Evolutionary conservation across 2,797 vertebrate genomes (phyloP).

Genomic region (Epinephelus malabaricus): DNA sequence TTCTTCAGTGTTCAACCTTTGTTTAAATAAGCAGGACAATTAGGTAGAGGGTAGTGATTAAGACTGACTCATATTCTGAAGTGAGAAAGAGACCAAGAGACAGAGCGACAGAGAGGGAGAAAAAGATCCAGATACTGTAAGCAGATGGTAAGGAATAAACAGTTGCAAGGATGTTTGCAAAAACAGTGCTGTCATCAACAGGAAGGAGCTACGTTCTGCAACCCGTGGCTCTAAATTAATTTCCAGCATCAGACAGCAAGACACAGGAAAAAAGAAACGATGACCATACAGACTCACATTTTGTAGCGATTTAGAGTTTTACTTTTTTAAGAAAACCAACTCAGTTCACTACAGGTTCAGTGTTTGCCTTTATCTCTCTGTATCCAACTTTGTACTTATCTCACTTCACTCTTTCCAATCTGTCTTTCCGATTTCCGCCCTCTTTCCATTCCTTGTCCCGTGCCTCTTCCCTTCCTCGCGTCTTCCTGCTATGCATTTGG

Average conservation of each 20-base stretch:
- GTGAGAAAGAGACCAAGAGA: background rate
- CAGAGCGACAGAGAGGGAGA: background rate
- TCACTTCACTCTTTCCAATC: background rate
- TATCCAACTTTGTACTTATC: slow-evolving; percentile 7
- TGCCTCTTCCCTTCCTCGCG: slow-evolving; percentile 22
- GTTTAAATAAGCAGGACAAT: background rate
- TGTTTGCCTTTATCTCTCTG: background rate
- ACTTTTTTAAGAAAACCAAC: background rate
- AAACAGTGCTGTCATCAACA: slow-evolving; percentile 20
- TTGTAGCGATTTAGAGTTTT: background rate
- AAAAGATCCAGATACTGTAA: background rate
- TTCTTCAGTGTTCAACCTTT: background rate
- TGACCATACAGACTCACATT: background rate
- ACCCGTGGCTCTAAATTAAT: slow-evolving; percentile 21
- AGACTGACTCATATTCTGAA: slow-evolving; percentile 9
- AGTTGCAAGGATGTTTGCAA: slow-evolving; percentile 19
- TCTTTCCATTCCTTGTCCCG: slow-evolving; percentile 12
- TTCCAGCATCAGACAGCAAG: slow-evolving; percentile 8
- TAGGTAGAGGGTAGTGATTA: background rate
- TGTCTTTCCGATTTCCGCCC: slow-evolving; percentile 6
- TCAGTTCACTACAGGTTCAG: background rate
- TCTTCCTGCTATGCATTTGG: slow-evolving; percentile 63
- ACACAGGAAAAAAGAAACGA: background rate
- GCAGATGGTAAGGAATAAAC: slow-evolving; percentile 32
- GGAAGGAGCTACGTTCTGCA: slow-evolving; percentile 9